Evolutionary conservation across 2,113 vertebrate genomes (phyloP).

Genomic region (Leptobrachium leishanense): DNA sequence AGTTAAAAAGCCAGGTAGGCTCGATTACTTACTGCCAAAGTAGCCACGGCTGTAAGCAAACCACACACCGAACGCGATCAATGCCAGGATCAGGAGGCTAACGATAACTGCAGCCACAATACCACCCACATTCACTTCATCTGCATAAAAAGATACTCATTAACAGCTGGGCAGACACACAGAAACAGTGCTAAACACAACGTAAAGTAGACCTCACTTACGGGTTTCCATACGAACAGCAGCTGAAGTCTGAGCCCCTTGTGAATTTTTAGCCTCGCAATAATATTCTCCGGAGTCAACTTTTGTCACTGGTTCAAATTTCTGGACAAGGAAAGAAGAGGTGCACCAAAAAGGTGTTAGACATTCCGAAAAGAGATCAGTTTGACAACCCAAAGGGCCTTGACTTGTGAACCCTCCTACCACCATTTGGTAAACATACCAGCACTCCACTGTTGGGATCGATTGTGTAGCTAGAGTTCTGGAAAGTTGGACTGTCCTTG

Average conservation of each 20-base stretch:
- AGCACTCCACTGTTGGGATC: slow-evolving; percentile 75
- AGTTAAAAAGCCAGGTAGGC: too few relatives aligned
- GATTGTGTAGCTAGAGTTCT: slow-evolving; percentile 82
- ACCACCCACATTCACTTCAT: slow-evolving; percentile 79
- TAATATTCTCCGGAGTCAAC: slow-evolving; percentile 79
- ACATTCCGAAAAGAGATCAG: too few relatives aligned
- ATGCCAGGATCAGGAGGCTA: slow-evolving; percentile 67
- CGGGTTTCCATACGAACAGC: slow-evolving; percentile 80
- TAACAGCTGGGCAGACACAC: background rate
- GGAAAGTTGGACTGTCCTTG: slow-evolving; percentile 71
- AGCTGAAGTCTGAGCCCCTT: slow-evolving; percentile 66
- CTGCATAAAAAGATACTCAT: slow-evolving; percentile 56
- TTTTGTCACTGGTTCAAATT: slow-evolving; percentile 73
- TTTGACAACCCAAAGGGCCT: too few relatives aligned
- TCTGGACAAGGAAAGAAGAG: slow-evolving; percentile 55
- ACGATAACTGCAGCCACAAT: slow-evolving; percentile 78
- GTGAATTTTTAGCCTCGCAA: slow-evolving; percentile 79
- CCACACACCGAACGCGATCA: slow-evolving; percentile 74
- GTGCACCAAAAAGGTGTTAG: too few relatives aligned
- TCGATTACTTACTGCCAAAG: slow-evolving; percentile 75
- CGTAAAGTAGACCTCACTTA: slow-evolving; percentile 61
- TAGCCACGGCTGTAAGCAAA: slow-evolving; percentile 82
- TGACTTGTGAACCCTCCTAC: too few relatives aligned
- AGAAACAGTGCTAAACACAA: too few relatives aligned
- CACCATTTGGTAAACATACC: slow-evolving; percentile 61